These are phyloP conservation scores for Fragum sueziense DNA, from an alignment of 2,888 invertebrate species.

Conservation along the genomic window DNA sequence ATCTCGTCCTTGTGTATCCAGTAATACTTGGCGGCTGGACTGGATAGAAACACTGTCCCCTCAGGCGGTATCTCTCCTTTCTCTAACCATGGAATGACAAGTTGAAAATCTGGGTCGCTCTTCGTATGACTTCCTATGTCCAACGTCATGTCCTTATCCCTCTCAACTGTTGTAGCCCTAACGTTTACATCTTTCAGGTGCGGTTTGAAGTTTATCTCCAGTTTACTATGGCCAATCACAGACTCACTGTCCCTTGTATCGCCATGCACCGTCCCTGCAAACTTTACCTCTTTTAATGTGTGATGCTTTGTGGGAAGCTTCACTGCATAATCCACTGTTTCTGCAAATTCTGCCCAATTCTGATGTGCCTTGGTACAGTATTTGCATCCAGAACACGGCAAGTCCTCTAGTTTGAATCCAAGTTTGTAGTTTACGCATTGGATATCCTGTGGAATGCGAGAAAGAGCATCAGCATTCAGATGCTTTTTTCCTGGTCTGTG, in stretches of 20 bases:
- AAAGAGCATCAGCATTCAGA: constrained; percentile 18
- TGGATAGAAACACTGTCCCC: background rate
- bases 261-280: background rate
- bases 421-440: background rate
- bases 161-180: background rate
- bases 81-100: background rate
- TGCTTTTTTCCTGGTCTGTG: constrained; percentile 8
- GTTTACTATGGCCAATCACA: background rate
- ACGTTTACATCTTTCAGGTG: background rate
- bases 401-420: background rate
- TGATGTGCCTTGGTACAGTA: constrained; percentile 14
- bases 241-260: background rate
- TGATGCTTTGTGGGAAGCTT: background rate
- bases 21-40: background rate
- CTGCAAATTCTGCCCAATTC: constrained; percentile 6
- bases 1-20: background rate
- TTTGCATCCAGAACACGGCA: background rate
- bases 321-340: constrained; percentile 8
- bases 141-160: background rate
- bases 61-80: background rate
- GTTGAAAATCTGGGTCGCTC: background rate
- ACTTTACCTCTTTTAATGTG: background rate
- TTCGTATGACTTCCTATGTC: background rate
- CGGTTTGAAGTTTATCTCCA: background rate
- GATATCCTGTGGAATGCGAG: background rate